These are phyloP conservation scores for Leptopilina drosophilae DNA, from an alignment of 2,888 invertebrate genomes.

Conservation along the genomic window DNA sequence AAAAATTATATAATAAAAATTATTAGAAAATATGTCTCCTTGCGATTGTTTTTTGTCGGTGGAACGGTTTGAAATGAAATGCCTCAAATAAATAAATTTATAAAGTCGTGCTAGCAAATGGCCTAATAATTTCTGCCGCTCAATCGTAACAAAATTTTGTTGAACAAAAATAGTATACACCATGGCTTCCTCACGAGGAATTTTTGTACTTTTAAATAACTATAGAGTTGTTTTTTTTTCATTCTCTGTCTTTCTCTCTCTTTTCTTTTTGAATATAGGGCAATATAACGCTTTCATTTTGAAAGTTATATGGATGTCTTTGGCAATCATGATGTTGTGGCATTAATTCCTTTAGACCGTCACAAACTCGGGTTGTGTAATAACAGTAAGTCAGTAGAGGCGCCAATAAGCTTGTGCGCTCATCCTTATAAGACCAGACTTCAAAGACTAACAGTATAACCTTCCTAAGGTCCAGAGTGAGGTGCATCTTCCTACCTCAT, in stretches of 20 bases:
- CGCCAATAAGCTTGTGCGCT: constrained; percentile 30
- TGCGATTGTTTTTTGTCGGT: too few species aligned
- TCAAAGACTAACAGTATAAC: constrained; percentile 39
- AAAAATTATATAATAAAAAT: too few species aligned
- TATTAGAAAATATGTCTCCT: too few species aligned
- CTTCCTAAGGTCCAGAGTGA: constrained; percentile 30
- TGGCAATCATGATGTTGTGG: constrained; percentile 24
- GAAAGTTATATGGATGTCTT: neutral
- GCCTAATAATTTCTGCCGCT: constrained; percentile 65
- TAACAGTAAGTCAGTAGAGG: constrained; percentile 37
- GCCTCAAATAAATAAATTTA: too few species aligned
- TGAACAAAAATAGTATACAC: too few species aligned
- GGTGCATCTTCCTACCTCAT: constrained; percentile 24
- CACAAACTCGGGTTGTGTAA: constrained; percentile 32
- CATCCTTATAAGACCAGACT: constrained; percentile 35
- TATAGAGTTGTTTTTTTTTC: too few species aligned
- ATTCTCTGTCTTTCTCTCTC: too few species aligned
- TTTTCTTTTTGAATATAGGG: too few species aligned
- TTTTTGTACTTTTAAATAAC: too few species aligned
- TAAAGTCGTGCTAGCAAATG: constrained; percentile 53
- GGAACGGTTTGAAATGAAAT: too few species aligned
- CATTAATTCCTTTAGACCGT: constrained; percentile 30
- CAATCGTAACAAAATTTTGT: constrained; percentile 62
- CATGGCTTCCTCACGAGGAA: too few species aligned
- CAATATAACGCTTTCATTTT: neutral